Base-by-base conservation (phyloP, 1,140 invertebrate genomes). In the Atta colombica region DNA sequence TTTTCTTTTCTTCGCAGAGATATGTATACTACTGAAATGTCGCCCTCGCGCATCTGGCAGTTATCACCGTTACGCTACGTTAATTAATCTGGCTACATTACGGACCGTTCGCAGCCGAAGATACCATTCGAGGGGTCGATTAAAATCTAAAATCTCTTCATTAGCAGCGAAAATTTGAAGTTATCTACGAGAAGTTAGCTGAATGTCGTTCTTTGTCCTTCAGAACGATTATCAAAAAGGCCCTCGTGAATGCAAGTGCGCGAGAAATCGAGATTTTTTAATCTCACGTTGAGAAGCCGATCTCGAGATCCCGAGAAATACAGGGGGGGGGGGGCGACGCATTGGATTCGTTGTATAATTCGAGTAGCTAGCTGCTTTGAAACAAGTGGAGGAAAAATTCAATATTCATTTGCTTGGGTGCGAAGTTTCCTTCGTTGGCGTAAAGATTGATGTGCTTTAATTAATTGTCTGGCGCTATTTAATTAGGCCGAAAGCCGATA, bases 11-110 rank as follows among this genome's bases (percentile, higher is more conserved):
- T 74, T 45, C 71, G 49, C 68, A 10, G 60, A 53, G 81, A 88
- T 85, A 85, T 75, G 78, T 89, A 71, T 90, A 90, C 89, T 89
- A 90, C 85, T 87, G 69, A 65, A 82, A 61, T 66, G 85, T 89
- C 81, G 77, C 69, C 72, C 66, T 86, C 72, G 89, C 89, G 86
- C 87, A 88, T 90, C 89, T 90, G 89, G 89, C 89, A 90, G 89
- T 90, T 90, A 88, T 90, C 81, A 88, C 89, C 72, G 53, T 90
- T 90, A 90, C 53, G 35, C 86, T 90, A 90, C 86, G 16, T 80
- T 90, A 86, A 69, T 69, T 90, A 88, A 90, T 90, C 85, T 69
- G 77, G 77, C 81, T 90, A 90, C 49, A n/a, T 85, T 49, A 14
- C 80, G 68, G 68, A 71, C 80, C 86, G 86, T 61, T 74, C 69